phyloP scores from a whole-genome alignment of 2,797 vertebrate species.

The Myripristis jacobus region DNA sequence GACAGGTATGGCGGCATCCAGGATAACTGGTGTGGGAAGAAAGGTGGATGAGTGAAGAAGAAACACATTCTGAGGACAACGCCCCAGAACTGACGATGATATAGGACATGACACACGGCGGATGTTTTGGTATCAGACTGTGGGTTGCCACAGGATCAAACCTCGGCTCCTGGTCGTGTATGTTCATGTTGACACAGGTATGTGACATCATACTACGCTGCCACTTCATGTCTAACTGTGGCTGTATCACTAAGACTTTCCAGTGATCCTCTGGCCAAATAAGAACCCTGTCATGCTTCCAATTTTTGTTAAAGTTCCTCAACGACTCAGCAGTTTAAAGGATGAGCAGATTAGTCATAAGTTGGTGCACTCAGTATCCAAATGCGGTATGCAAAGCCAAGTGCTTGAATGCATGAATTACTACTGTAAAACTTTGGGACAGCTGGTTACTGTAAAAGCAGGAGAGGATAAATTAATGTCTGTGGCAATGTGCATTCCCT shows the following conservation, averaged over 20 bases:
- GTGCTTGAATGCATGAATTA: constrained; percentile 8
- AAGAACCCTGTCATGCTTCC: constrained; percentile 14
- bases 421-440: constrained; percentile 9
- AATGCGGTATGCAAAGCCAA: constrained; percentile 10
- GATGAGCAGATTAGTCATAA: neutral
- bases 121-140: constrained; percentile 61
- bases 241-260: constrained; percentile 35
- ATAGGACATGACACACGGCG: neutral
- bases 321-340: neutral
- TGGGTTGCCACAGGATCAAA: constrained; percentile 68
- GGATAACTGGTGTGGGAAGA: neutral
- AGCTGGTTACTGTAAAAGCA: constrained; percentile 43
- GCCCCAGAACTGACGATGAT: constrained; percentile 19
- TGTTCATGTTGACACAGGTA: constrained; percentile 56
- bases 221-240: constrained; percentile 49
- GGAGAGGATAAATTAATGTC: constrained; percentile 33
- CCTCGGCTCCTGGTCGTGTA: constrained; percentile 22
- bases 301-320: neutral
- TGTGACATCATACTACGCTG: constrained; percentile 47
- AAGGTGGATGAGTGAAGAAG: too few relatives aligned
- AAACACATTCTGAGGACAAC: constrained; percentile 28
- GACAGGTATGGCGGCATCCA: constrained; percentile 15
- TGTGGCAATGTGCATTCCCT: constrained; percentile 20
- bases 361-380: constrained; percentile 6
- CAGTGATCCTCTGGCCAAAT: constrained; percentile 16